Base-by-base conservation (phyloP, 2,113 vertebrate species). In the Pipa parva region DNA sequence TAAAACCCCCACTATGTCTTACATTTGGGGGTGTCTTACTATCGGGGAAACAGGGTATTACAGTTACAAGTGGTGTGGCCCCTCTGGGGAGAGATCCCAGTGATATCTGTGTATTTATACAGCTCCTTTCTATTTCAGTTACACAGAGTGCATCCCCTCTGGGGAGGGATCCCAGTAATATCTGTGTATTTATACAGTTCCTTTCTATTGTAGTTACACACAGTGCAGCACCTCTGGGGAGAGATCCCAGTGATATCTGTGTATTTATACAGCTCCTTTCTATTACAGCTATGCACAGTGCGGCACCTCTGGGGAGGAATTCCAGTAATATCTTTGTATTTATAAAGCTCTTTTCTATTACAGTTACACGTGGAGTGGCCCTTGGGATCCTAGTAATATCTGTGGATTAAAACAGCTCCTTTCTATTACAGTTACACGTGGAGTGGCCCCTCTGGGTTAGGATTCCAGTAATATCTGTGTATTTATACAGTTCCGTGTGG, bases 381-480 rank as follows among this genome's bases (percentile, higher is more conserved):
- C 50, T 52, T 22, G 24, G 50, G 24, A 45, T 10, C 15, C 39
- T 15, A 45, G 39, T 45, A 45, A 45, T n/a, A n/a, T n/a, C n/a
- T n/a, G n/a, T 49, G 46, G n/a, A 21, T 51, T 26, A 51, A n/a
- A 13, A 51, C 21, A 55, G 15, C 52, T n/a, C 52, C 15, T 55
- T 55, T 55, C 52, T 55, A 31, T 55, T 55, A 55, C 26, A 55
- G 39, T 55, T 55, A 29, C 29, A 55, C 52, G 18, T 27, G 15
- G 26, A n/a, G 52, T n/a, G n/a, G n/a, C 26, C 26, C 17, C 52
- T 18, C 7, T 18, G 5, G 52, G 52, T 26, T 1, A 7, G 26
- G 52, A 29, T 29, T n/a, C 52, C n/a, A 55, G 52, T 55, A 29
- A 55, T 55, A 55, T 55, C 52, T 55, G 52, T 29, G 26, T n/a